Conservation (phyloP, 2,797 vertebrate genomes). For the Parauchenoglanis punctatus region DNA sequence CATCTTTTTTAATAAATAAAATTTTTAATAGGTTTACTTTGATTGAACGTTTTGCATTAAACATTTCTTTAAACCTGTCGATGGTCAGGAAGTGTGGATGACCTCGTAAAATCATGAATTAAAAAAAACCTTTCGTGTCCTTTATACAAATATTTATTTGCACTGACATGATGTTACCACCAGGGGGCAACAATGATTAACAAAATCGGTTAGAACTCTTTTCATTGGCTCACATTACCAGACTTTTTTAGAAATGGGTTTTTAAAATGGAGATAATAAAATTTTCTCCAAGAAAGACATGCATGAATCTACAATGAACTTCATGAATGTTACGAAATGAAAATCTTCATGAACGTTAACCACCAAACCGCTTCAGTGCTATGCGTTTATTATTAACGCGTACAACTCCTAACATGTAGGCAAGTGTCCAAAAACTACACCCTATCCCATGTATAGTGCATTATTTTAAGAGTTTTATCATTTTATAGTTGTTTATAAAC, state of each 20-base stretch:
- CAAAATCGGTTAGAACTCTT: background rate
- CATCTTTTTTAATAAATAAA: no score
- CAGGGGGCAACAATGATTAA: conserved; percentile 15
- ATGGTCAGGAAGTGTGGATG: background rate
- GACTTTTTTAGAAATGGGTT: background rate
- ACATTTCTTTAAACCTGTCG: background rate
- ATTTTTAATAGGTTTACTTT: no score
- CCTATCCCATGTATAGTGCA: background rate
- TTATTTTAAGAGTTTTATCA: background rate
- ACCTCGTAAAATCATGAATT: background rate
- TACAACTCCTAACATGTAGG: background rate
- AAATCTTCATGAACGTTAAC: background rate
- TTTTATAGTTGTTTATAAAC: background rate
- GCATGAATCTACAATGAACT: background rate
- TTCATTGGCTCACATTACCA: background rate
- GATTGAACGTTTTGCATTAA: no score
- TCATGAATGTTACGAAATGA: background rate
- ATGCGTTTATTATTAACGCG: background rate
- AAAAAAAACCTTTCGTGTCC: background rate
- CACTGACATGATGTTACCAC: background rate
- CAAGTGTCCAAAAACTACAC: background rate
- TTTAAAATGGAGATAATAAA: background rate
- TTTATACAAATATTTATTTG: background rate
- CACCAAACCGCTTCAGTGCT: background rate
- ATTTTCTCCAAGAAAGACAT: background rate